Conservation (phyloP, 1,140 invertebrate genomes). For the Tetramorium alpestre region DNA sequence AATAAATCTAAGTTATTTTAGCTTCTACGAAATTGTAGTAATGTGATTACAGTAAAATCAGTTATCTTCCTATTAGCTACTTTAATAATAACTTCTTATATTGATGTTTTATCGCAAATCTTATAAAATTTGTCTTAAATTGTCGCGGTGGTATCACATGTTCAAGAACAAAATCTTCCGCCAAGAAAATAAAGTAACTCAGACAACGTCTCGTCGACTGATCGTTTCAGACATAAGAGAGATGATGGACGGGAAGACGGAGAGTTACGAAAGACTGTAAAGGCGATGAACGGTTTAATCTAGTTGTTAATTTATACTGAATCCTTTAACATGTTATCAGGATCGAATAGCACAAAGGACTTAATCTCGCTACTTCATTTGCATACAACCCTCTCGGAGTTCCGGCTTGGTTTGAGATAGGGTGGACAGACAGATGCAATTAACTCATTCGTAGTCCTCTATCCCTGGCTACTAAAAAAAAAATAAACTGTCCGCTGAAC, state of each 20-base stretch:
- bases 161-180: background rate
- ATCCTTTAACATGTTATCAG: constrained; percentile 72
- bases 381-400: constrained; percentile 75
- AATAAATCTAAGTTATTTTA: background rate
- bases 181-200: constrained; percentile 1
- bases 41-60: background rate
- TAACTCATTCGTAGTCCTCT: constrained; percentile 71
- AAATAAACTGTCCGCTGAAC: constrained; percentile 59
- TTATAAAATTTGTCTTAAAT: background rate
- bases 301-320: constrained; percentile 79
- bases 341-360: constrained; percentile 76
- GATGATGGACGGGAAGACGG: constrained; percentile 2
- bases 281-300: constrained; percentile 72
- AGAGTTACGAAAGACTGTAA: constrained; percentile 29
- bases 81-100: background rate
- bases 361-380: constrained; percentile 79
- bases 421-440: constrained; percentile 71
- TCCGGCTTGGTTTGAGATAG: constrained; percentile 1
- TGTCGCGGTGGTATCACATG: background rate
- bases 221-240: background rate
- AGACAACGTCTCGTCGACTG: constrained; percentile 8
- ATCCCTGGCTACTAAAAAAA: constrained; percentile 49
- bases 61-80: background rate
- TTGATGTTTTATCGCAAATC: background rate
- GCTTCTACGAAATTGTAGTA: background rate